Conservation (phyloP, 2,797 vertebrate species). For the Odontamblyopus lacepedii region DNA sequence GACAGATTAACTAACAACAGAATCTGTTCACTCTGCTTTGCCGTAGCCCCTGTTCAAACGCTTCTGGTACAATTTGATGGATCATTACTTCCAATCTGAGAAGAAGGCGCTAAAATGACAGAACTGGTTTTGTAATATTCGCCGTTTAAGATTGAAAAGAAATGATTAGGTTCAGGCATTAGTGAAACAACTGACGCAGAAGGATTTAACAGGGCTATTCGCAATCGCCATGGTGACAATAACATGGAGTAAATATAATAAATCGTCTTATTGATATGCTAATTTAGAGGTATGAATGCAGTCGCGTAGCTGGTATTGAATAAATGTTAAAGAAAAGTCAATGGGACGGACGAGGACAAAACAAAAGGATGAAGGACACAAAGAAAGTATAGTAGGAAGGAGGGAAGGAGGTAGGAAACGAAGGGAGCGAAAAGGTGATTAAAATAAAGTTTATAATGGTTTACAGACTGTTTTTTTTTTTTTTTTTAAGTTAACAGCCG, state of each 20-base stretch:
- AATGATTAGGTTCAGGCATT: background rate
- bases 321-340: background rate
- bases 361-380: background rate
- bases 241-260: background rate
- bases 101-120: background rate
- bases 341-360: conserved; percentile 6
- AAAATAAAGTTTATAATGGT: conserved; percentile 2
- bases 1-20: conserved; percentile 40
- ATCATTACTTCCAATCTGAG: conserved; percentile 28
- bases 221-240: conserved; percentile 21
- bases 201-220: conserved; percentile 49
- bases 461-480: background rate
- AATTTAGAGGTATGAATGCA: background rate
- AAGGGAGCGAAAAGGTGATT: background rate
- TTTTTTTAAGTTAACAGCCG: background rate
- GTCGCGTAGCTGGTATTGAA: background rate
- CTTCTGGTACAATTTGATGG: conserved; percentile 21
- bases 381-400: conserved; percentile 12
- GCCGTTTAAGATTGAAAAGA: background rate
- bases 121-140: background rate
- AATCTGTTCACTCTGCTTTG: conserved; percentile 29
- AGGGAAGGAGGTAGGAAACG: conserved; percentile 4
- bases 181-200: conserved; percentile 20
- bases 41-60: conserved; percentile 45
- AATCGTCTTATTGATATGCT: background rate